Conservation (phyloP, 2,888 invertebrate genomes). For the Cheilosia soror region DNA sequence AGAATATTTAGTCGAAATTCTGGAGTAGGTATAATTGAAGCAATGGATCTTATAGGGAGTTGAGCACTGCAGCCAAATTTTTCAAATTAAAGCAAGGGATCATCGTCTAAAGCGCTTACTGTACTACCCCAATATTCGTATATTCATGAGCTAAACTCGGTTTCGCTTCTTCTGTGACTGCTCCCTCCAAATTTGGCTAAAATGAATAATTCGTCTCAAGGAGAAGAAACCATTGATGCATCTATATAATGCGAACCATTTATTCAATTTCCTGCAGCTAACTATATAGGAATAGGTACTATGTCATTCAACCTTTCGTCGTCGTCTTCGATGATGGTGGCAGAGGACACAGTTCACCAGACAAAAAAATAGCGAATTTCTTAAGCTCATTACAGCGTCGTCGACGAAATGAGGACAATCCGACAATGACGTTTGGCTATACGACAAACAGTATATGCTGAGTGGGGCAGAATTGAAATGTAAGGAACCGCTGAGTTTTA, state of each 20-base stretch:
- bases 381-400: constrained; percentile 54
- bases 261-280: constrained; percentile 36
- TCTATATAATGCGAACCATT: constrained; percentile 38
- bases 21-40: no score
- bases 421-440: constrained; percentile 37
- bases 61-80: no score
- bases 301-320: constrained; percentile 2
- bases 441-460: constrained; percentile 1
- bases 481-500: constrained; percentile 43
- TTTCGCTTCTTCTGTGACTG: constrained; percentile 1
- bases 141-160: constrained; percentile 20
- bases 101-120: neutral
- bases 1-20: no score
- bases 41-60: no score
- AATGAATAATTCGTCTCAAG: constrained; percentile 20
- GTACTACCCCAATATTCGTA: neutral
- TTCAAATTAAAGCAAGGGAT: neutral
- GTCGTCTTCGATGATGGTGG: neutral
- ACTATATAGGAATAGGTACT: neutral
- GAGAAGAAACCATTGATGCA: constrained; percentile 21
- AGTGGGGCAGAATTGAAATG: constrained; percentile 32
- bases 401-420: constrained; percentile 60
- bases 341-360: neutral
- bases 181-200: constrained; percentile 9
- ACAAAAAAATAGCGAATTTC: constrained; percentile 18